Evolutionary conservation across 2,797 vertebrate species (phyloP).

Genomic region (Bovichtus variegatus): DNA sequence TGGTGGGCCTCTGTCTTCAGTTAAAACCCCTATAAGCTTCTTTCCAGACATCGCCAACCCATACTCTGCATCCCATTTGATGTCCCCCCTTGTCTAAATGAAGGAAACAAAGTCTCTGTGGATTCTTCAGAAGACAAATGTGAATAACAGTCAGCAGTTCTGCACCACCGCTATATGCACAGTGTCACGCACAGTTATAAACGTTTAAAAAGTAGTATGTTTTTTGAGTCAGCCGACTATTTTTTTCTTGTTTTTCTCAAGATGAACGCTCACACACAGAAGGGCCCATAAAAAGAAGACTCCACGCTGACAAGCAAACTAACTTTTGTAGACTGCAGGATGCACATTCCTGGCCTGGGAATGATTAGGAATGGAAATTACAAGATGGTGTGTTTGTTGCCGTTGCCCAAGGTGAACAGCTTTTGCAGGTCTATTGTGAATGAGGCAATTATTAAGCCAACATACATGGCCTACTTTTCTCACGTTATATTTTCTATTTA

Average conservation of each 20-base stretch:
- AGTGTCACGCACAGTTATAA: constrained; percentile 24
- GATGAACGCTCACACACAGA: constrained; percentile 9
- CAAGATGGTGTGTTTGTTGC: constrained; percentile 53
- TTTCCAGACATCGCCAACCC: constrained; percentile 68
- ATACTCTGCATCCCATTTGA: constrained; percentile 36
- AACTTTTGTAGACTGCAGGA: constrained; percentile 50
- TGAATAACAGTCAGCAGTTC: constrained; percentile 41
- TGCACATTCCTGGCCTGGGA: constrained; percentile 68
- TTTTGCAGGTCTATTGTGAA: constrained; percentile 16
- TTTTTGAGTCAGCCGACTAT: constrained; percentile 21
- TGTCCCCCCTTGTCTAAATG: constrained; percentile 33
- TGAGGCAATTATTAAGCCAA: constrained; percentile 6
- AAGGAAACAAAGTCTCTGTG: constrained; percentile 37
- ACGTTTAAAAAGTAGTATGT: constrained; percentile 9
- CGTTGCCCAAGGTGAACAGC: constrained; percentile 42
- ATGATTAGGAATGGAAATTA: constrained; percentile 69
- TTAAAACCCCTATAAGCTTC: constrained; percentile 62
- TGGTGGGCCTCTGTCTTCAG: constrained; percentile 53
- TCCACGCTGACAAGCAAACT: constrained; percentile 27
- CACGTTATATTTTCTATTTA: background rate
- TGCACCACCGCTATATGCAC: constrained; percentile 6
- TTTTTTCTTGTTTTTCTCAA: constrained; percentile 31
- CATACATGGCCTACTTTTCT: constrained; percentile 1
- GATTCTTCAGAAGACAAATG: constrained; percentile 50
- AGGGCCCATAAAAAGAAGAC: constrained; percentile 40